Conservation (phyloP, 2,113 vertebrate genomes). For the Clarias batrachus region DNA sequence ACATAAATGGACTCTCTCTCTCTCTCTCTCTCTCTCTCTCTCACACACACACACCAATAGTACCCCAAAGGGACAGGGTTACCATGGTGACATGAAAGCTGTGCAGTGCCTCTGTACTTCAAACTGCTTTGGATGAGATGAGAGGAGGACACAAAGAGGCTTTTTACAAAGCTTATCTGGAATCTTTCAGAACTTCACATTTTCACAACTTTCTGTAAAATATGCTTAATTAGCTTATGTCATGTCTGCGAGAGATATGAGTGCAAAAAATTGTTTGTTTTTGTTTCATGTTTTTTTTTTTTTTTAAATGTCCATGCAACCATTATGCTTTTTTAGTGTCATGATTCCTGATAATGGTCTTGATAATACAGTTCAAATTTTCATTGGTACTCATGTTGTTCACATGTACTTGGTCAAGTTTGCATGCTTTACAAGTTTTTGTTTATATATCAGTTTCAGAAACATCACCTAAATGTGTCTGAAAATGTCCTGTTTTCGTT, state of each 20-base stretch:
- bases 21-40: not conserved
- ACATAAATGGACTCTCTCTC: not conserved
- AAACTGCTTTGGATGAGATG: constrained; percentile 50
- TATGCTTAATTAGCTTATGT: not conserved
- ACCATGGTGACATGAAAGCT: constrained; percentile 56
- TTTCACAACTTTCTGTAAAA: constrained; percentile 16
- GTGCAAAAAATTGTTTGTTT: not conserved
- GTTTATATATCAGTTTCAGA: not conserved
- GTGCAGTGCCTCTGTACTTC: constrained; percentile 48
- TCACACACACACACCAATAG: constrained; percentile 49
- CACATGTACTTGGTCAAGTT: not conserved
- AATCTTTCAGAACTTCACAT: constrained; percentile 37
- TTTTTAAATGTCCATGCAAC: not conserved
- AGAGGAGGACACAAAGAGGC: constrained; percentile 20
- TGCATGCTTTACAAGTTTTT: not conserved
- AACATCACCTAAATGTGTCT: not conserved
- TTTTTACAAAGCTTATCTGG: constrained; percentile 40
- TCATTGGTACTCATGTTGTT: no score
- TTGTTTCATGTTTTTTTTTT: not conserved
- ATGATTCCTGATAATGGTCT: not conserved
- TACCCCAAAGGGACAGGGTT: constrained; percentile 47
- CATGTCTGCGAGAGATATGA: constrained; percentile 6
- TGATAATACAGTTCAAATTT: not conserved
- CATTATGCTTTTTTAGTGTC: not conserved
- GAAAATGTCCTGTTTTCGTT: not conserved